Evolutionary conservation across 2,113 vertebrate species (phyloP).

Genomic region (Lophura nycthemera): DNA sequence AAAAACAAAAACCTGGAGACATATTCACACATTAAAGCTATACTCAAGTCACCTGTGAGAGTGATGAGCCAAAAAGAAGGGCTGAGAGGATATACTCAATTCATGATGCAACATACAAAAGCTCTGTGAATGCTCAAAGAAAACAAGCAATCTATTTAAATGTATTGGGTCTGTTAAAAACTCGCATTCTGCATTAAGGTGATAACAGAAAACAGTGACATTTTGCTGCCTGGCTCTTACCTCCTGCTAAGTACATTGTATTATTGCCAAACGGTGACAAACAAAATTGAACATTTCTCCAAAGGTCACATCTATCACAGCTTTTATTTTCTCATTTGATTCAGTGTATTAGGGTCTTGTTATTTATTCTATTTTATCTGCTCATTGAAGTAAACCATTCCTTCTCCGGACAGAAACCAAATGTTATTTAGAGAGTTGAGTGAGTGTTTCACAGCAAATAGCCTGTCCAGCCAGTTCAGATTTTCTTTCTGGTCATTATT

Average conservation of each 20-base stretch:
- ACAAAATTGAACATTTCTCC: slow-evolving; percentile 64
- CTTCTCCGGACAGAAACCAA: slow-evolving; percentile 17
- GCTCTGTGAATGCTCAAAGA: neutral
- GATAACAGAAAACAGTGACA: slow-evolving; percentile 5
- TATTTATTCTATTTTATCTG: slow-evolving; percentile 48
- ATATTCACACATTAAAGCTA: neutral
- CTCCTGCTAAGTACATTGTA: neutral
- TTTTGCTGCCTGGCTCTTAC: slow-evolving; percentile 35
- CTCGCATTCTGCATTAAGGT: neutral
- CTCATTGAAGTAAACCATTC: neutral
- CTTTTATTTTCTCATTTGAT: slow-evolving; percentile 71
- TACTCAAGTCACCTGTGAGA: neutral
- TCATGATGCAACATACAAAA: neutral
- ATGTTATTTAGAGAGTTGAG: slow-evolving; percentile 30
- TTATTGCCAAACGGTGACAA: slow-evolving; percentile 63
- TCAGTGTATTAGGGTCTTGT: slow-evolving; percentile 42
- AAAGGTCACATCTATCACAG: slow-evolving; percentile 75
- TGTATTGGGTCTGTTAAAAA: slow-evolving; percentile 22
- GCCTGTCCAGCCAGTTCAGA: slow-evolving; percentile 10
- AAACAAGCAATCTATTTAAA: slow-evolving; percentile 25
- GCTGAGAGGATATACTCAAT: neutral
- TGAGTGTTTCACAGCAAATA: slow-evolving; percentile 42
- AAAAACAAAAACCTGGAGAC: neutral
- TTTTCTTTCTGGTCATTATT: slow-evolving; percentile 32
- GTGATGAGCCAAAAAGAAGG: neutral